These are phyloP conservation scores for Epizoanthus scotinus DNA, from an alignment of 92 coral and sea anemone species.

Conservation along the genomic window DNA sequence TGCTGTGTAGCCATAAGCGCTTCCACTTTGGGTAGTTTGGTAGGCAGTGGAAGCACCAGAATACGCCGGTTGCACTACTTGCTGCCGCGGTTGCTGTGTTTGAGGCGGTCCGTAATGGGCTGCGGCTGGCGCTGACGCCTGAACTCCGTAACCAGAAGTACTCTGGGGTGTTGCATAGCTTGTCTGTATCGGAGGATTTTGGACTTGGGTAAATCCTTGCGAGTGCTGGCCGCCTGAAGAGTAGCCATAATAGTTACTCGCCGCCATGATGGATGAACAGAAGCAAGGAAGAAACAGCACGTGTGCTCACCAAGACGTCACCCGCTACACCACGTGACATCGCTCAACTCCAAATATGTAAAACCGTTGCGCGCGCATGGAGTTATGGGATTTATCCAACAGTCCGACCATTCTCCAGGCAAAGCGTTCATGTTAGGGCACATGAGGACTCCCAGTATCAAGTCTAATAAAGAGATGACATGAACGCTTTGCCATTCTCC, in stretches of 20 bases:
- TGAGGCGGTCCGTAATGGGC: constrained; percentile 93
- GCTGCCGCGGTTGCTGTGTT: constrained; percentile 78
- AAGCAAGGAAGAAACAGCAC: constrained; percentile 64
- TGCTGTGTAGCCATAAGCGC: constrained; percentile 98
- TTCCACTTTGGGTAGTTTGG: constrained; percentile 74
- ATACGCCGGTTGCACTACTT: constrained; percentile 75
- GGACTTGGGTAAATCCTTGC: constrained; percentile 95
- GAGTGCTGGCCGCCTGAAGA: constrained; percentile 98
- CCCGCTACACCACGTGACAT: constrained; percentile 38
- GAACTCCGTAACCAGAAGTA: constrained; percentile 92
- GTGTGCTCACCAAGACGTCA: constrained; percentile 69
- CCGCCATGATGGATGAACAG: constrained; percentile 87
- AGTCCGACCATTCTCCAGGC: no score
- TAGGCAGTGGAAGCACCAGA: constrained; percentile 85
- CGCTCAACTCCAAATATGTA: constrained; percentile 12
- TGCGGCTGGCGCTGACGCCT: constrained; percentile 88
- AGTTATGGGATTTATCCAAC: no score
- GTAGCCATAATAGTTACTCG: constrained; percentile 95
- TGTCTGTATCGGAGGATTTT: constrained; percentile 96
- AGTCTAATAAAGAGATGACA: no score
- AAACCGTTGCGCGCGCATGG: no score
- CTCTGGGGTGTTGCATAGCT: constrained; percentile 93
- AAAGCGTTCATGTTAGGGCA: no score
- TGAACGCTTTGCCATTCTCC: no score
- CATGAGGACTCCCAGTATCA: no score